These are phyloP conservation scores for Oikopleura dioica DNA, from an alignment of 23 tunicate species.

Conservation along the genomic window DNA sequence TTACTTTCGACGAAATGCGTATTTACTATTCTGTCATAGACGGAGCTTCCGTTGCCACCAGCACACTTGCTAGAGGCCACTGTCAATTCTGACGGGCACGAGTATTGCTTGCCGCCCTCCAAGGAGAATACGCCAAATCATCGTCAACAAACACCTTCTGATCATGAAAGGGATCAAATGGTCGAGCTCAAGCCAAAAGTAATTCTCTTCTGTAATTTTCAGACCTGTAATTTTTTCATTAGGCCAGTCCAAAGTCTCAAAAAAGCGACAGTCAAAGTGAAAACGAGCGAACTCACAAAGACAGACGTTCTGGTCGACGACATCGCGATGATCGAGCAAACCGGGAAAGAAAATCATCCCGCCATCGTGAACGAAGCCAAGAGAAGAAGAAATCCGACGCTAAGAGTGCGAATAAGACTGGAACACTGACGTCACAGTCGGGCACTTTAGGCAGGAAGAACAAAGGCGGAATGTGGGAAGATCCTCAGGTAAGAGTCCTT, in stretches of 20 bases:
- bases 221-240: too few relatives aligned
- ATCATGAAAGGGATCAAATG: neutral
- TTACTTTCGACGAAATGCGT: too few relatives aligned
- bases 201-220: too few relatives aligned
- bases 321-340: too few relatives aligned
- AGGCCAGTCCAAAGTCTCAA: too few relatives aligned
- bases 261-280: too few relatives aligned
- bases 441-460: neutral
- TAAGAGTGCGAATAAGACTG: neutral
- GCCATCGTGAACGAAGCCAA: neutral
- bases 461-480: neutral
- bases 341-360: too few relatives aligned
- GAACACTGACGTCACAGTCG: neutral
- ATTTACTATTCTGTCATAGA: too few relatives aligned
- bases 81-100: neutral
- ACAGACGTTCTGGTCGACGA: neutral
- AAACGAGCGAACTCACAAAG: neutral
- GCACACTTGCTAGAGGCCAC: neutral
- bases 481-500: too few relatives aligned
- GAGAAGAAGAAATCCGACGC: neutral
- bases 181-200: too few relatives aligned
- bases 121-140: too few relatives aligned
- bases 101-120: neutral
- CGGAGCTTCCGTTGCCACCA: neutral
- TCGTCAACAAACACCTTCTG: neutral